A percentile compares a stretch with the other conserved stretches of the same genome.
phyloP scores from a whole-genome alignment of 2,888 invertebrate genomes.

The Drosophila nigricruria region DNA sequence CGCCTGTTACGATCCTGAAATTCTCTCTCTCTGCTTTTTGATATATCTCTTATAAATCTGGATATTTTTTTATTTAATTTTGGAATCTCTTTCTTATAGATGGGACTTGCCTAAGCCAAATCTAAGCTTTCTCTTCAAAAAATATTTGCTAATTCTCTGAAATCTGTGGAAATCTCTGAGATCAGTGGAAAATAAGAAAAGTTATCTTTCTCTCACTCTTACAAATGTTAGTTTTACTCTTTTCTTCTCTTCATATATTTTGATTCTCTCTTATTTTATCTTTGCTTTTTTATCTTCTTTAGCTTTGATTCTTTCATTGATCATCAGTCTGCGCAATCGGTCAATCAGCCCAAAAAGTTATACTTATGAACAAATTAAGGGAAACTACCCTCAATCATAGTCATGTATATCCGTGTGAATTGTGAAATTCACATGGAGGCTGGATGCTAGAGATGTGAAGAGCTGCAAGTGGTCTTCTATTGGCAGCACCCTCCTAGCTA shows the following conservation, averaged over 20 bases:
- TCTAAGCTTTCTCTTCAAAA: no score
- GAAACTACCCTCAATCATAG: conserved; percentile 11
- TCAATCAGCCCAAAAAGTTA: not conserved
- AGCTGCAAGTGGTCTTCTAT: conserved; percentile 18
- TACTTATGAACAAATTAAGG: not conserved
- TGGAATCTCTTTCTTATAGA: no score
- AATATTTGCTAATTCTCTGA: no score
- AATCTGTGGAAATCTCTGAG: no score
- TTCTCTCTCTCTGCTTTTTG: not conserved
- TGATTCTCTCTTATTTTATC: not conserved
- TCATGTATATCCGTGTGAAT: conserved; percentile 14
- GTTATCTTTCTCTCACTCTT: no score
- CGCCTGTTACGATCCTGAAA: not conserved
- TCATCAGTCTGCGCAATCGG: not conserved
- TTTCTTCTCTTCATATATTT: not conserved
- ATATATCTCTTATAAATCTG: not conserved
- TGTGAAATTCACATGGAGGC: not conserved
- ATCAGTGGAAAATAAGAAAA: no score
- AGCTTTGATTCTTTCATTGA: not conserved
- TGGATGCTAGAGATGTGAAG: not conserved
- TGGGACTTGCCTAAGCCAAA: no score
- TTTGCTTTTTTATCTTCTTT: not conserved
- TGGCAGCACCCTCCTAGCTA: conserved; percentile 51
- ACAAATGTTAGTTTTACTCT: not conserved
- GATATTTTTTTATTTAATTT: no score